These are phyloP conservation scores for Sesia apiformis DNA, from an alignment of 2,888 invertebrate species.

Conservation along the genomic window DNA sequence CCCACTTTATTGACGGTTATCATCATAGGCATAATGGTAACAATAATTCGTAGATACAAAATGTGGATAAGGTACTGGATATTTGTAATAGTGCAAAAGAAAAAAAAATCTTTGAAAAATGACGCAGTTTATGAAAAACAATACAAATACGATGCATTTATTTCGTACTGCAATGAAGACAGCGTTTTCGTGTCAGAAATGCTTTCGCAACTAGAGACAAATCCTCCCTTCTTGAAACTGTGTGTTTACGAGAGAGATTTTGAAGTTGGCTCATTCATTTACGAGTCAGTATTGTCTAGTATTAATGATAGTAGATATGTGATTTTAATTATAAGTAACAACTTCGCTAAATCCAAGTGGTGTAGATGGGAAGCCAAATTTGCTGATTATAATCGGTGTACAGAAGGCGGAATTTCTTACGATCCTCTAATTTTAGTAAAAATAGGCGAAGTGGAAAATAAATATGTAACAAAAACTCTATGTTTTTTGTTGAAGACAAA, in stretches of 20 bases:
- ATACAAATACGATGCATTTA: conserved; percentile 75
- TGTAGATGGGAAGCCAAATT: conserved; percentile 81
- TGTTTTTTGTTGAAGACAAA: conserved; percentile 77
- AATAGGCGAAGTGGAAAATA: conserved; percentile 72
- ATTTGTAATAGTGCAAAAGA: conserved; percentile 62
- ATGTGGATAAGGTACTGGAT: conserved; percentile 72
- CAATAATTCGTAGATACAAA: conserved; percentile 50
- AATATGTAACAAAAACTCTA: conserved; percentile 74
- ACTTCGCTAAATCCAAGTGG: conserved; percentile 82
- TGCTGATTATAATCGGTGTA: conserved; percentile 78
- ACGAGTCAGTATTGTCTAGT: conserved; percentile 78
- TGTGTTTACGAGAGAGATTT: conserved; percentile 83
- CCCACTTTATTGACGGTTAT: conserved; percentile 47
- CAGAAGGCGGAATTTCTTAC: conserved; percentile 71
- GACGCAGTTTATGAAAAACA: conserved; percentile 23
- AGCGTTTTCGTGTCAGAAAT: conserved; percentile 76
- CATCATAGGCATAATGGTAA: conserved; percentile 31
- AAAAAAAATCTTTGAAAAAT: conserved; percentile 28
- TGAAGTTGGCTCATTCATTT: conserved; percentile 76
- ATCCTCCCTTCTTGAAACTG: conserved; percentile 74
- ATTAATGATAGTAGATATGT: conserved; percentile 78
- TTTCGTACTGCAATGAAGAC: conserved; percentile 76
- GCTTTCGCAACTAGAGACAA: conserved; percentile 74
- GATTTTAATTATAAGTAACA: conserved; percentile 78
- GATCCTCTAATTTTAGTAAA: conserved; percentile 77